Base-by-base conservation (phyloP, 2,113 vertebrate species). In the Megaceryle torquata region DNA sequence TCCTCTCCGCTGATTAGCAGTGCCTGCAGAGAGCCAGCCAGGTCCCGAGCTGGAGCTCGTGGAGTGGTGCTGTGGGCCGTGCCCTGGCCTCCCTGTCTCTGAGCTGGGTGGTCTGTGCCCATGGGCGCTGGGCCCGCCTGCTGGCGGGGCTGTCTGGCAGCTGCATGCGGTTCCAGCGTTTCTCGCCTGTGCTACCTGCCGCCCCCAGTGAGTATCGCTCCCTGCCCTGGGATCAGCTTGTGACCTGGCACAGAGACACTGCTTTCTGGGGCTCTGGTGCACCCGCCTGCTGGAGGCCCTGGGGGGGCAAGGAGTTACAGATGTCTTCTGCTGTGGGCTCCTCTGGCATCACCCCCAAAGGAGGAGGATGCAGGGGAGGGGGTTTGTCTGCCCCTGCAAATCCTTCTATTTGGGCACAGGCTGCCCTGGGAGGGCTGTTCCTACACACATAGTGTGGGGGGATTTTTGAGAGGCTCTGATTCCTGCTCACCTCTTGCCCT, bases 121-220 rank as follows among this genome's bases (percentile, higher is more conserved):
- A 28, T 75, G 81, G 77, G 94, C 89, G 39, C 63, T 24, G 57
- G 86, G 89, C 84, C 75, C 76, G 70, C 75, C 91, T 76, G 77
- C 75, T 21, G 3, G 3, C 53, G 90, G 95, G 88, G 88, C 81
- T 96, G 87, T 86, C 93, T 94, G 89, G 94, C 87, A 94, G 96
- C 94, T 93, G 86, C 87, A 82, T 79, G 54, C 77, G 68, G 81
- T 94, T 86, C 90, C 91, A 81, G 86, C 12, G 64, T 94, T 96
- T 86, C 92, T 95, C 90, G 91, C 75, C 76, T 74, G 76, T 92
- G 82, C 85, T 91, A 65, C 88, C 67, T 75, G 74, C 69, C 5
- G 13, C 79, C 79, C 95, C 88, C 92, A 94, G 93, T 95, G 96
- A 94, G 95, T 95, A 95, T 90, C 1, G 2, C 4, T 22, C 77